Evolutionary conservation across 2,797 vertebrate species (phyloP).

Genomic region (Dicrostonyx torquatus): DNA sequence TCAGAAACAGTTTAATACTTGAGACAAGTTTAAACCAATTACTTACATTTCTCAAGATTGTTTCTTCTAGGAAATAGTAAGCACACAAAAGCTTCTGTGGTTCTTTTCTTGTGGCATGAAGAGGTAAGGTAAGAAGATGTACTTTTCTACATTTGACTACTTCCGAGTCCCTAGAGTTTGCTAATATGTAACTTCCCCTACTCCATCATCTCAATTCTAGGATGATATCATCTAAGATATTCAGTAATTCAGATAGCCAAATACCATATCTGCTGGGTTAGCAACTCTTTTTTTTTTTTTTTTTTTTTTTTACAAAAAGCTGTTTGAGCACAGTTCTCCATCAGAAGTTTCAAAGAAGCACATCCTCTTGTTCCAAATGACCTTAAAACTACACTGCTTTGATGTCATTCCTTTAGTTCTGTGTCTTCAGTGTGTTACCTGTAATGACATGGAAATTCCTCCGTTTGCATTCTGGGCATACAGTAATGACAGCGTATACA

Average conservation of each 20-base stretch:
- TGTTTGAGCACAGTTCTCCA: slow-evolving; percentile 26
- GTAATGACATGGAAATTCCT: not conserved
- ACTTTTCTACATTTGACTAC: not conserved
- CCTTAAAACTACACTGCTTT: not conserved
- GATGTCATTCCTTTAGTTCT: not conserved
- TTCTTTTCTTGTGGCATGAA: not conserved
- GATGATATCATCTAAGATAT: not conserved
- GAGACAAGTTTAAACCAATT: slow-evolving; percentile 8
- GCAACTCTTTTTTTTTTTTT: not conserved
- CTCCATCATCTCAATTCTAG: not conserved
- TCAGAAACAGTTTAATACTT: not conserved
- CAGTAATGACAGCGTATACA: not conserved
- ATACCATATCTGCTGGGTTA: not conserved
- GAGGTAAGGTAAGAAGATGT: not conserved
- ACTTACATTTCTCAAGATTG: not conserved
- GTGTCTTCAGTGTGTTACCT: not conserved
- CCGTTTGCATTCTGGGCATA: not conserved
- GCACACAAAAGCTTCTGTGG: not conserved
- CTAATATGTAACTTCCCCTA: slow-evolving; percentile 19
- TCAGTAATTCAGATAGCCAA: not conserved
- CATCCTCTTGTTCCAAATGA: not conserved
- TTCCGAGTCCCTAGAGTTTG: not conserved
- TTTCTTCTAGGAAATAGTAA: slow-evolving; percentile 33
- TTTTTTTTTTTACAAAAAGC: not conserved
- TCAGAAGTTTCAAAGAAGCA: slow-evolving; percentile 52